phyloP scores from a whole-genome alignment of 2,888 invertebrate species.

The Harpalus rubripes region DNA sequence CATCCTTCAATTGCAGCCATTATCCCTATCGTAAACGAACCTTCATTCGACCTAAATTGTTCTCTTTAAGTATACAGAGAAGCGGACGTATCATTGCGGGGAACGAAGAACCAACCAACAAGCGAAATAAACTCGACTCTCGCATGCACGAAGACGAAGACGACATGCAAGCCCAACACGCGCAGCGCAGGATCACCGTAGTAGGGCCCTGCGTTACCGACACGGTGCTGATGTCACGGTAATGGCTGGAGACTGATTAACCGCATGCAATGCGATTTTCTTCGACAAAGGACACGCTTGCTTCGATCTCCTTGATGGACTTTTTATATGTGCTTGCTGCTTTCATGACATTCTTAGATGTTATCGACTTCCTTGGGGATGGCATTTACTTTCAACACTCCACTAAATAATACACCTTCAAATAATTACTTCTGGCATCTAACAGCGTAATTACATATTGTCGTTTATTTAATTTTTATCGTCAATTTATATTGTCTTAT shows the following conservation, averaged over 20 bases:
- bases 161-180: conserved; percentile 33
- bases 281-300: conserved; percentile 39
- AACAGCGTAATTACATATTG: conserved; percentile 25
- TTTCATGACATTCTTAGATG: conserved; percentile 40
- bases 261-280: conserved; percentile 42
- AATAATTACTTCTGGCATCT: conserved; percentile 32
- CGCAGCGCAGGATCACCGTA: neutral
- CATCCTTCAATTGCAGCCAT: conserved; percentile 52
- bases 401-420: neutral
- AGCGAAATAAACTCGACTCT: conserved; percentile 24
- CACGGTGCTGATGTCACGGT: conserved; percentile 24
- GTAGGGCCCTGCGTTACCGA: conserved; percentile 16
- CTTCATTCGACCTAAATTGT: conserved; percentile 40
- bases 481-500: neutral
- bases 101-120: conserved; percentile 11
- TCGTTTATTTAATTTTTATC: conserved; percentile 5
- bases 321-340: conserved; percentile 28
- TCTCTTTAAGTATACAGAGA: conserved; percentile 45
- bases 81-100: conserved; percentile 27
- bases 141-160: conserved; percentile 25
- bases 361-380: conserved; percentile 19
- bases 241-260: conserved; percentile 41
- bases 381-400: conserved; percentile 15
- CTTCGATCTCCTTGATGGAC: conserved; percentile 37
- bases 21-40: conserved; percentile 46